Base-by-base conservation (phyloP, 2,888 invertebrate species). In the Platyscelio sp. region DNA sequence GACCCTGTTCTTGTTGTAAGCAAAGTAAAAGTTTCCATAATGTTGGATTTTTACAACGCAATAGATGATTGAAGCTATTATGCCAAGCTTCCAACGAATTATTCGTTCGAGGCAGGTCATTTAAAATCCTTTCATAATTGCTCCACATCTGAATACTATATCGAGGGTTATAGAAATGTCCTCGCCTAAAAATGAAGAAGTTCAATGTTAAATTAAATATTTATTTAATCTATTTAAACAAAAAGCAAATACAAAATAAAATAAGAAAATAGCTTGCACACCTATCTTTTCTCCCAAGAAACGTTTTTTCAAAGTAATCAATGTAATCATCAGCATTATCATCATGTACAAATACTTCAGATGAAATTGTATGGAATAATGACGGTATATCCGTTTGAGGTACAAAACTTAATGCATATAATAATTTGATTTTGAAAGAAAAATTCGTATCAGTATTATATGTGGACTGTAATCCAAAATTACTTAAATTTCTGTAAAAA, bases 241-340 rank as follows among this genome's bases (percentile, higher is more conserved):
- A 18, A 46, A 46, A 46, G 13, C 13, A 56, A 56, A 56, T 26
- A 54, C n/a, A 33, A 22, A 54, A 54, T 54, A 54, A 54, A 54
- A 46, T 40, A 9, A 26, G 43, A 27, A 49, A 18, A 18, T 33
- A 33, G 33, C 33, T 33, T 33, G 33, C 15, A 18, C 46, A 65
- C 65, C 49, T 7, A 49, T 46, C 27, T 18, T 26, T 46, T 27
- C 5, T 65, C 5, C 56, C 70, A 26, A 70, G 15, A 13, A 56
- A 70, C 20, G 51, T 40, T 40, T 33, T 40, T 56, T 70, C 56
- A 51, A 67, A 67, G 46, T 67, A 67, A 33, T 51, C 51, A 1
- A 67, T 27, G 24, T 27, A 67, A 51, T 67, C 20, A 33, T 67
- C 51, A 4, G 18, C 3, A 2, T 61, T 15, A 40, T 22, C 61